These are phyloP conservation scores for Hipposideros larvatus DNA, from an alignment of 2,797 vertebrate species.

Conservation along the genomic window DNA sequence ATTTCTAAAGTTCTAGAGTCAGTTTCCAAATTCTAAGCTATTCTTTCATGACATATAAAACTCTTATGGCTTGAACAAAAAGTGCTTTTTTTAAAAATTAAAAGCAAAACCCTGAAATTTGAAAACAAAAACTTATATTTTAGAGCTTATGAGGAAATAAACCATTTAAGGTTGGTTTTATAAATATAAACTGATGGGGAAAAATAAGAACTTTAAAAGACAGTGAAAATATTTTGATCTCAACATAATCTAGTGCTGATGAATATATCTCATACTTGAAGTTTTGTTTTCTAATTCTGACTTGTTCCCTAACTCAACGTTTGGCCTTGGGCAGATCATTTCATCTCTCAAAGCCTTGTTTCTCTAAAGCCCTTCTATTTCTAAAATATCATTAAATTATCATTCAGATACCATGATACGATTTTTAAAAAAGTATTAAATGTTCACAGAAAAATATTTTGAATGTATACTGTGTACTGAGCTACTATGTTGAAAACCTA, in stretches of 20 bases:
- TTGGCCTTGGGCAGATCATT: constrained; percentile 19
- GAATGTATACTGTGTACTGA: background rate
- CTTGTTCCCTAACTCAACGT: background rate
- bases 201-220: constrained; percentile 22
- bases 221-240: constrained; percentile 32
- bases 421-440: background rate
- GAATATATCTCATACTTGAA: background rate
- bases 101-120: background rate
- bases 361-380: constrained; percentile 5
- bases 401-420: background rate
- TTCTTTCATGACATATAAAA: constrained; percentile 15
- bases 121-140: constrained; percentile 66
- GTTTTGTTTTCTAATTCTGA: background rate
- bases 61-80: background rate
- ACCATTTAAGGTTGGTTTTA: background rate
- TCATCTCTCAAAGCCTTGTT: background rate
- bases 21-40: constrained; percentile 28
- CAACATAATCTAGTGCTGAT: background rate
- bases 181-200: constrained; percentile 23
- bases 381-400: constrained; percentile 40
- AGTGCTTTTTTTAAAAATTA: background rate
- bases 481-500: background rate
- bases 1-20: constrained; percentile 18
- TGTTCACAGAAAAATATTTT: constrained; percentile 28
- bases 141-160: constrained; percentile 27